phyloP scores from a whole-genome alignment of 2,113 vertebrate genomes.

The Barnardius zonarius region DNA sequence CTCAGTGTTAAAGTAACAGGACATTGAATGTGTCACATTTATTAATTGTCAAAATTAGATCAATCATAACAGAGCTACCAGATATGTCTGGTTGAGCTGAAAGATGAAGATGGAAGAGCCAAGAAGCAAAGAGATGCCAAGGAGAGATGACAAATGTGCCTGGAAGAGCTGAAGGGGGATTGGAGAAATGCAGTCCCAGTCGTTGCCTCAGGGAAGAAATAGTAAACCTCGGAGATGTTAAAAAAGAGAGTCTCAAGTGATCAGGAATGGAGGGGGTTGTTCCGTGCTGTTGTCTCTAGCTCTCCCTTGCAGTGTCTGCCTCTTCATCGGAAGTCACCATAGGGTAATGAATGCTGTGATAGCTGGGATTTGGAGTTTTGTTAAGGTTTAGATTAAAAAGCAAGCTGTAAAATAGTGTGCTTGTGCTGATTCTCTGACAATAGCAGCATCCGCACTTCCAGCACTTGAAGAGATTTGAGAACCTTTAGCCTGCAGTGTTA shows the following conservation, averaged over 20 bases:
- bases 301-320: not conserved
- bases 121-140: slow-evolving; percentile 31
- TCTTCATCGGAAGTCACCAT: not conserved
- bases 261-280: not conserved
- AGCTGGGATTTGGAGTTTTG: not conserved
- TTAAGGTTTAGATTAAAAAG: not conserved
- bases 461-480: not conserved
- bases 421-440: not conserved
- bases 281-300: not conserved
- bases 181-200: not conserved
- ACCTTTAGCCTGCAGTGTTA: not conserved
- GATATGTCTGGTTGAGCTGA: slow-evolving; percentile 34
- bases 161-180: not conserved
- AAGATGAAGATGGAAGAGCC: slow-evolving; percentile 39
- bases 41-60: slow-evolving; percentile 57
- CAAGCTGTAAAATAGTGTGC: not conserved
- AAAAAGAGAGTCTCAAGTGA: not conserved
- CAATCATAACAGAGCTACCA: slow-evolving; percentile 45
- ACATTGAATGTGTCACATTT: slow-evolving; percentile 8
- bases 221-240: slow-evolving; percentile 25
- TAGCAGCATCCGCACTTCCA: not conserved
- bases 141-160: slow-evolving; percentile 22
- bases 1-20: not conserved
- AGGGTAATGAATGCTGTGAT: not conserved
- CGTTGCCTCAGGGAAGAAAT: slow-evolving; percentile 7